A percentile compares a stretch with the other conserved stretches of the same genome.
Evolutionary conservation across 2,888 invertebrate genomes (phyloP).

Genomic region (Epinotia nisella): DNA sequence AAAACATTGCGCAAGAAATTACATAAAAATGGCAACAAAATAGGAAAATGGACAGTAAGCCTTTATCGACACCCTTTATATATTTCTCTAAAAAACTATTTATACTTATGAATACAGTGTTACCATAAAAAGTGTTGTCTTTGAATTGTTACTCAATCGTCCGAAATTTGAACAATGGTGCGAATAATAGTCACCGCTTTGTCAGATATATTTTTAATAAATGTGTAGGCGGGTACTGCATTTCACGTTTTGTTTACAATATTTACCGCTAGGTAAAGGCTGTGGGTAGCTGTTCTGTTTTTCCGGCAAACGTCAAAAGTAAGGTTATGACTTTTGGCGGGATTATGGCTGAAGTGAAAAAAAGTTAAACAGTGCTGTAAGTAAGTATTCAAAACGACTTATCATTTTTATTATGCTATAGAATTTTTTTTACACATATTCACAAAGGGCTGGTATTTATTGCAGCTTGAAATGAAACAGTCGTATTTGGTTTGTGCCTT

Average conservation of each 20-base stretch:
- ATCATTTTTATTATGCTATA: background rate
- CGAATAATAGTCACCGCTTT: conserved; percentile 45
- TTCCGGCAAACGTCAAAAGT: conserved; percentile 47
- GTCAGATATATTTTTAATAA: conserved; percentile 39
- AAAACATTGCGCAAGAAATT: too few relatives aligned
- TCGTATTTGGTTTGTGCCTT: background rate
- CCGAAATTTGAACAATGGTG: conserved; percentile 49
- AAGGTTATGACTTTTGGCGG: conserved; percentile 27
- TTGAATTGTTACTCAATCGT: conserved; percentile 47
- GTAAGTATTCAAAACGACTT: background rate
- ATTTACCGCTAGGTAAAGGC: conserved; percentile 52
- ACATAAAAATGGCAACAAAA: too few relatives aligned
- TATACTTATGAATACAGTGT: conserved; percentile 16
- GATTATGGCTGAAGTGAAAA: conserved; percentile 23
- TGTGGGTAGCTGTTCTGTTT: conserved; percentile 53
- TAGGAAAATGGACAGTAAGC: too few relatives aligned
- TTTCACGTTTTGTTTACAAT: conserved; percentile 55
- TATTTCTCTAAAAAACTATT: conserved; percentile 22
- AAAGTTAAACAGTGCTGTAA: conserved; percentile 9
- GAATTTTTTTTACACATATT: too few relatives aligned
- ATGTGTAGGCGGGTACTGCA: conserved; percentile 64
- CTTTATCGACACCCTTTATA: background rate
- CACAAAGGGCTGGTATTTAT: background rate
- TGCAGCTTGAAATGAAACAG: background rate
- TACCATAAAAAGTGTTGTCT: conserved; percentile 50